These are phyloP conservation scores for Thymelicus lineola DNA, from an alignment of 2,888 invertebrate genomes.

Conservation along the genomic window DNA sequence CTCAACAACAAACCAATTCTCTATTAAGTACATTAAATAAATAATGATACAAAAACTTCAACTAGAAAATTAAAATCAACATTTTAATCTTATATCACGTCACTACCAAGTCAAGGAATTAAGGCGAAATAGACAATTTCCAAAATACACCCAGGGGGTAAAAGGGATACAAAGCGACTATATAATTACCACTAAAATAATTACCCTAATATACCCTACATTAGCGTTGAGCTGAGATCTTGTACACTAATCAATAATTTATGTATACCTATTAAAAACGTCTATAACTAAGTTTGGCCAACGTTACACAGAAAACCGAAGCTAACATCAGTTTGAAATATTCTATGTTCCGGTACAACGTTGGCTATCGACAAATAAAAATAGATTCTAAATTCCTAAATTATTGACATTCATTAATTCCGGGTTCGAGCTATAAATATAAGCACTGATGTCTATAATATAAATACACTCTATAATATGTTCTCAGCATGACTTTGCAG, in stretches of 20 bases:
- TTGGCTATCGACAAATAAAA: conserved; percentile 20
- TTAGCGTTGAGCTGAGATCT: conserved; percentile 85
- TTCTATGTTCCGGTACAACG: conserved; percentile 3
- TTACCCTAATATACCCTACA: conserved; percentile 74
- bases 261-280: conserved; percentile 52
- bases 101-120: conserved; percentile 16
- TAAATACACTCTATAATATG: too few relatives aligned
- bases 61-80: background rate
- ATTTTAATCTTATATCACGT: background rate
- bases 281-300: conserved; percentile 29
- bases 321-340: background rate
- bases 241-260: conserved; percentile 71
- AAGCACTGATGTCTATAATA: background rate
- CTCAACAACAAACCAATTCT: background rate
- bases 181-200: conserved; percentile 67
- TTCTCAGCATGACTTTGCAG: too few relatives aligned
- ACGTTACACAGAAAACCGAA: conserved; percentile 5
- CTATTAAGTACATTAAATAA: conserved; percentile 24
- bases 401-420: conserved; percentile 1
- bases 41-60: background rate
- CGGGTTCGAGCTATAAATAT: background rate
- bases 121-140: conserved; percentile 18
- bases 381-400: conserved; percentile 21
- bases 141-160: conserved; percentile 61
- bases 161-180: conserved; percentile 70